A percentile compares a stretch with the other conserved stretches of the same genome.
phyloP scores from a whole-genome alignment of 2,797 vertebrate genomes.

The Xiphophorus birchmanni region DNA sequence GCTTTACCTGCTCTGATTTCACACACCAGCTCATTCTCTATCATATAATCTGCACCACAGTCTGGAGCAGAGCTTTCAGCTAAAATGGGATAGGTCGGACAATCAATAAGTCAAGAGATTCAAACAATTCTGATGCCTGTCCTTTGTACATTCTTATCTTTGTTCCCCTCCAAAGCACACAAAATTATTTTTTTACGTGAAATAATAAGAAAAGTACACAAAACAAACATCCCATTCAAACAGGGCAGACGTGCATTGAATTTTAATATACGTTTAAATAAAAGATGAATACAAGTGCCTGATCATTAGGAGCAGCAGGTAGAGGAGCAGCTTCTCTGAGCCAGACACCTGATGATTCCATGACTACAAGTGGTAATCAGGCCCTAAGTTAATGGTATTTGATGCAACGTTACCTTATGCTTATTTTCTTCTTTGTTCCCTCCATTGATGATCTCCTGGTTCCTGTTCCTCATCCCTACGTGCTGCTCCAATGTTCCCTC shows the following conservation, averaged over 20 bases:
- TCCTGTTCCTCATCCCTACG: no score
- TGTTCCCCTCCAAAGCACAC: background rate
- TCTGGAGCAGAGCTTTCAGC: background rate
- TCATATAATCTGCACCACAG: constrained; percentile 38
- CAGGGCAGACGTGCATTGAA: background rate
- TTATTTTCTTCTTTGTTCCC: no score
- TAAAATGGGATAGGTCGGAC: background rate
- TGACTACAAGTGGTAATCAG: no score
- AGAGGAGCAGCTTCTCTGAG: no score
- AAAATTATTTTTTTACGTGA: background rate
- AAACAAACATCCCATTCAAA: background rate
- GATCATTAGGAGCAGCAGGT: no score
- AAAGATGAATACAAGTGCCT: background rate
- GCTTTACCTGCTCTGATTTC: constrained; percentile 42
- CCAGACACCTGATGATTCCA: no score
- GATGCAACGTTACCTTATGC: no score
- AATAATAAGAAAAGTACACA: background rate
- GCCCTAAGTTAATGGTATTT: no score
- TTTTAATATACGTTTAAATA: background rate
- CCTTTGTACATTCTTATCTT: constrained; percentile 5
- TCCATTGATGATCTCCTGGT: no score
- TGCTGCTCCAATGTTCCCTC: no score
- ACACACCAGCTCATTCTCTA: constrained; percentile 37
- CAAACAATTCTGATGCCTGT: constrained; percentile 7
- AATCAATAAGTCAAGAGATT: background rate